phyloP scores from a whole-genome alignment of 2,113 vertebrate species.

The Bubo blakistoni region DNA sequence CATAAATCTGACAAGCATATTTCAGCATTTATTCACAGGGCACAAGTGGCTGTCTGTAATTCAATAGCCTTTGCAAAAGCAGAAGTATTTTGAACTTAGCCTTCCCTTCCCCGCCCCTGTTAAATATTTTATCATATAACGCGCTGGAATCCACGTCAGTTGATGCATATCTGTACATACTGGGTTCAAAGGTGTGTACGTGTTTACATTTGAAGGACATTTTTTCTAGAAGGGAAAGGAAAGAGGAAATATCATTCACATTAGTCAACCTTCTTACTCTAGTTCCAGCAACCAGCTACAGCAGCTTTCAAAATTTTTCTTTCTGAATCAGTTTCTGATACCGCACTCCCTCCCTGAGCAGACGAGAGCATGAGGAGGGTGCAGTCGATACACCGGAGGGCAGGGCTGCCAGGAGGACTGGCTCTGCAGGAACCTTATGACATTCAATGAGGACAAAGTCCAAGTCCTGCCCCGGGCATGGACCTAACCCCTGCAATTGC shows the following conservation, averaged over 20 bases:
- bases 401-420: neutral
- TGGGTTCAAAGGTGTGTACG: constrained; percentile 41
- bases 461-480: accelerated
- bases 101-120: constrained; percentile 33
- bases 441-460: neutral
- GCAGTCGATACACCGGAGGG: accelerated
- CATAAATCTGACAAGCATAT: neutral
- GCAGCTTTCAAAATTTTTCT: neutral
- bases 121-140: constrained; percentile 38
- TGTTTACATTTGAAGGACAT: constrained; percentile 1
- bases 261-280: constrained; percentile 22
- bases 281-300: neutral
- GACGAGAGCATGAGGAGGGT: accelerated
- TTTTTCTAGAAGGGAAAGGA: constrained; percentile 32
- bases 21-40: neutral
- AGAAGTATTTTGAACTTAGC: constrained; percentile 47
- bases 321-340: constrained; percentile 50
- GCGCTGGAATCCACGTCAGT: constrained; percentile 11
- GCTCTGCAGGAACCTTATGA: neutral
- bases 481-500: neutral
- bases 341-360: accelerated
- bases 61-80: constrained; percentile 30
- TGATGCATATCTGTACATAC: constrained; percentile 31
- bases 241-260: constrained; percentile 3
- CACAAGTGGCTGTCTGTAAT: constrained; percentile 30